These are phyloP conservation scores for Ancistrus triradiatus DNA, from an alignment of 2,113 vertebrate species.

Conservation along the genomic window DNA sequence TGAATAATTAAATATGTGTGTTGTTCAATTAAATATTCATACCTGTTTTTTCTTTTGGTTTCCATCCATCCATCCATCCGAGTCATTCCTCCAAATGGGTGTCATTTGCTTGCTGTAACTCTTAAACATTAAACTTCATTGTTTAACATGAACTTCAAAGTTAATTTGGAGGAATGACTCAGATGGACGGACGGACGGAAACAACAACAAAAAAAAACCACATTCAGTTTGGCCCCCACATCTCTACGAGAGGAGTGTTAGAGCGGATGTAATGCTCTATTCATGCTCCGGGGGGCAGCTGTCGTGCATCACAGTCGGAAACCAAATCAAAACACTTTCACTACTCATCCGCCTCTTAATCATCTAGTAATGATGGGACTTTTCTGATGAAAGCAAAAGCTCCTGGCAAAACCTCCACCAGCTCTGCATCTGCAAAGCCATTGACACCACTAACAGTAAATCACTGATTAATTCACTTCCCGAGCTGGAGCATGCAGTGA, in stretches of 20 bases:
- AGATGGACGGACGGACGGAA: too few species aligned
- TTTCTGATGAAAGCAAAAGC: constrained; percentile 15
- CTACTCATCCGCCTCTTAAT: not conserved
- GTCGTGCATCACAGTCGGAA: not conserved
- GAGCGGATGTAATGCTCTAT: constrained; percentile 3
- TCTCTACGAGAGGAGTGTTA: not conserved
- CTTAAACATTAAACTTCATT: too few species aligned
- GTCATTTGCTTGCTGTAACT: too few species aligned
- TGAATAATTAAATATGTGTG: too few species aligned
- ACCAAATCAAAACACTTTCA: not conserved
- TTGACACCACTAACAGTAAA: not conserved
- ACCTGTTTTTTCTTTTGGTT: too few species aligned
- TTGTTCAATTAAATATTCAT: too few species aligned
- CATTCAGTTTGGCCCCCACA: too few species aligned
- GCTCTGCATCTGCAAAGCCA: not conserved
- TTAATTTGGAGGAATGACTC: too few species aligned
- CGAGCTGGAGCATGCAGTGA: constrained; percentile 12
- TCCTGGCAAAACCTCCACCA: not conserved
- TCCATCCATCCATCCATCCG: too few species aligned
- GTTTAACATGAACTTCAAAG: too few species aligned
- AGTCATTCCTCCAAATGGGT: too few species aligned
- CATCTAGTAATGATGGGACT: constrained; percentile 9
- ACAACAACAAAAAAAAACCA: too few species aligned
- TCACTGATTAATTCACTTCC: constrained; percentile 9
- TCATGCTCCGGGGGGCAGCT: constrained; percentile 24